Conservation (phyloP, 23 tunicate species). For the Botrylloides violaceus region DNA sequence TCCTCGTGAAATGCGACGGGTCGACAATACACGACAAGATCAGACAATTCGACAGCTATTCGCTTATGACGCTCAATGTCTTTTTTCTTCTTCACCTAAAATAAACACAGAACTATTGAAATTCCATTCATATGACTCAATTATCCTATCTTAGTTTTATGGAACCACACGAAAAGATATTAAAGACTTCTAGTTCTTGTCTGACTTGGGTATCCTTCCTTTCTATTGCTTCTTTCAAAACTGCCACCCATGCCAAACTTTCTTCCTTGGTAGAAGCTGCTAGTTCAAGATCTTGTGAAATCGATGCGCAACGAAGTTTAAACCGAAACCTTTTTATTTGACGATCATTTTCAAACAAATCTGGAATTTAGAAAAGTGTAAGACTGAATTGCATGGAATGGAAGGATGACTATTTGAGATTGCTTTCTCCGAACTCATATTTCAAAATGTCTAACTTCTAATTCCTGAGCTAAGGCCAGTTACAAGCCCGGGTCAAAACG, state of each 20-base stretch:
- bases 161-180: too few species aligned
- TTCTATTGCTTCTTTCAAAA: conserved; percentile 38
- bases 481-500: too few species aligned
- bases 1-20: conserved; percentile 70
- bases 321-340: conserved; percentile 29
- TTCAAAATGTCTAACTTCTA: too few species aligned
- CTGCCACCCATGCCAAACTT: conserved; percentile 36
- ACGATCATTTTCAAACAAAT: conserved; percentile 3
- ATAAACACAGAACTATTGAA: background rate
- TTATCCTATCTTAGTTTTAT: too few species aligned
- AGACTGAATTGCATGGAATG: too few species aligned
- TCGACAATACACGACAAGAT: conserved; percentile 72
- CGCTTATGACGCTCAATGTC: conserved; percentile 53
- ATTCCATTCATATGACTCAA: background rate
- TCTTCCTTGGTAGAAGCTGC: conserved; percentile 64
- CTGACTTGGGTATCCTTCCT: conserved; percentile 58
- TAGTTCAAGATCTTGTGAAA: conserved; percentile 19
- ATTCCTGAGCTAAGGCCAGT: too few species aligned
- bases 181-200: too few species aligned
- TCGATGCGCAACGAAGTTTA: conserved; percentile 1
- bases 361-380: conserved; percentile 8
- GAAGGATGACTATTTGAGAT: too few species aligned
- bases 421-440: too few species aligned
- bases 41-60: conserved; percentile 79
- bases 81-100: conserved; percentile 26